Evolutionary conservation across 2,888 invertebrate genomes (phyloP).

Genomic region (Caenorhabditis angaria): DNA sequence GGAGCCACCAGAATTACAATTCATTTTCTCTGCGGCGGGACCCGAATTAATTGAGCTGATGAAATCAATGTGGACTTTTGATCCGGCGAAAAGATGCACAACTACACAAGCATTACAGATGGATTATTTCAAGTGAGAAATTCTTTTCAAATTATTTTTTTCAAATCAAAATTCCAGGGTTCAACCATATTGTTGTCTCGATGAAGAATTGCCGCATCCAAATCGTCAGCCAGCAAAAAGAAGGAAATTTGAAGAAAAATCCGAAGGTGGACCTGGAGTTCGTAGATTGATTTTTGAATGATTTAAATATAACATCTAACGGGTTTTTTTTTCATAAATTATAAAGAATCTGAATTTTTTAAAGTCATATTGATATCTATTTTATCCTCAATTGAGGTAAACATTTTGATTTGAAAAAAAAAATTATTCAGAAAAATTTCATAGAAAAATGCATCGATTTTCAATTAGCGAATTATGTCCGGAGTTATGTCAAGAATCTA

Average conservation of each 20-base stretch:
- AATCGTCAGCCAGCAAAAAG: slow-evolving; percentile 22
- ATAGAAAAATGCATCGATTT: neutral
- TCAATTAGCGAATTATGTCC: neutral
- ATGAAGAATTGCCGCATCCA: slow-evolving; percentile 67
- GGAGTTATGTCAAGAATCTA: neutral
- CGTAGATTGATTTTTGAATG: slow-evolving; percentile 33
- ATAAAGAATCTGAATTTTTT: slow-evolving; percentile 1
- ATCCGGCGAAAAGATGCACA: slow-evolving; percentile 64
- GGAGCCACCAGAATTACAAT: slow-evolving; percentile 76
- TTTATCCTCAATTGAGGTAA: neutral
- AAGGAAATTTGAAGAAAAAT: slow-evolving; percentile 17
- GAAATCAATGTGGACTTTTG: slow-evolving; percentile 53
- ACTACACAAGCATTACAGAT: slow-evolving; percentile 62
- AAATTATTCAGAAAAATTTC: neutral
- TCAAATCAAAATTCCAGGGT: slow-evolving; percentile 17
- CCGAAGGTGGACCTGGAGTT: slow-evolving; percentile 8
- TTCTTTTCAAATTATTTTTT: neutral
- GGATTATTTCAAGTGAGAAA: slow-evolving; percentile 57
- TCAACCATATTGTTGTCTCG: slow-evolving; percentile 65
- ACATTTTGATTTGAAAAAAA: too few species aligned
- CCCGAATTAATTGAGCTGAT: slow-evolving; percentile 88
- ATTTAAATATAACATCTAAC: slow-evolving; percentile 5
- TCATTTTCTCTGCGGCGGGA: slow-evolving; percentile 93
- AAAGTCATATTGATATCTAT: neutral
- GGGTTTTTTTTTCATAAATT: slow-evolving; percentile 6